Evolutionary conservation across 1,140 invertebrate genomes (phyloP).

Genomic region (Archegozetes longisetosus): DNA sequence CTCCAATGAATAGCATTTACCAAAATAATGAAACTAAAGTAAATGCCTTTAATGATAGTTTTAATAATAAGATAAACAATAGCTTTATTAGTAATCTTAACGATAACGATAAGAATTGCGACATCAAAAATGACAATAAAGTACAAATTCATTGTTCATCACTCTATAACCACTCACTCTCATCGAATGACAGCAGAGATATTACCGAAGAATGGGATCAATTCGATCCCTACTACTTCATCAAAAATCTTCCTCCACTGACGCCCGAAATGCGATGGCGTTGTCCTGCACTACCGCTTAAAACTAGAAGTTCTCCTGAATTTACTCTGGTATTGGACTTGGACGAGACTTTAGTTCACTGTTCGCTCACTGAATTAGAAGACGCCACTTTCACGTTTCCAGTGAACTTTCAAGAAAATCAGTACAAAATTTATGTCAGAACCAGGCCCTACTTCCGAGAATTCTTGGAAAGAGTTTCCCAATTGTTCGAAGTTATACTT

Average conservation of each 20-base stretch:
- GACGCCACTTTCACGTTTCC: conserved; percentile 87
- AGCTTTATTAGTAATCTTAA: background rate
- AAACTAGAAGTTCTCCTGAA: conserved; percentile 79
- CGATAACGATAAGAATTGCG: background rate
- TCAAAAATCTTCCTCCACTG: conserved; percentile 76
- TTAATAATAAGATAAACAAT: too few species aligned
- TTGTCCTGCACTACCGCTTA: conserved; percentile 75
- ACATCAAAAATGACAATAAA: background rate
- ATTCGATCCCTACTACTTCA: conserved; percentile 50
- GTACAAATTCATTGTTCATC: background rate
- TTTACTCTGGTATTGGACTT: conserved; percentile 78
- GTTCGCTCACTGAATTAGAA: conserved; percentile 73
- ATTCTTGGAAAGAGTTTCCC: conserved; percentile 76
- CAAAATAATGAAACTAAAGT: too few species aligned
- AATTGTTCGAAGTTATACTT: conserved; percentile 82
- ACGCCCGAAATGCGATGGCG: conserved; percentile 67
- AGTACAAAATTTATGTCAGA: conserved; percentile 69
- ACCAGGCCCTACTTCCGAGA: conserved; percentile 78
- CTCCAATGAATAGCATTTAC: too few species aligned
- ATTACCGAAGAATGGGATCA: conserved; percentile 6
- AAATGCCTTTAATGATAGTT: too few species aligned
- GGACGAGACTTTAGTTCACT: conserved; percentile 92
- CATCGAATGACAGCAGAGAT: background rate
- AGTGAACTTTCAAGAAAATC: conserved; percentile 77
- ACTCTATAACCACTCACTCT: background rate